A percentile compares a stretch with the other conserved stretches of the same genome.
Evolutionary conservation across 2,113 vertebrate species (phyloP).

Genomic region (Ahaetulla prasina): DNA sequence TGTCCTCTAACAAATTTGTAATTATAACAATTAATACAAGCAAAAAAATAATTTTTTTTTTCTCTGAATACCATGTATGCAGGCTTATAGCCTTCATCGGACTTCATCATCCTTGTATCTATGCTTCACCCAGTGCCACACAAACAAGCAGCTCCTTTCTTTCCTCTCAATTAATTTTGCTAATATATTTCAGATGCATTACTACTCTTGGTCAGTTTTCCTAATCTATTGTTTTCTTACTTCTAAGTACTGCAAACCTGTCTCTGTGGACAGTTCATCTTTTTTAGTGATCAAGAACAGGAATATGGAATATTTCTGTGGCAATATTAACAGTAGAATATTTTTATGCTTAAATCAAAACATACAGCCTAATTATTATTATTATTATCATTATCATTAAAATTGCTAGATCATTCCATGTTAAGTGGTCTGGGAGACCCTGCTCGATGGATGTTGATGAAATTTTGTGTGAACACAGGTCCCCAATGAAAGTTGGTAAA

Average conservation of each 20-base stretch:
- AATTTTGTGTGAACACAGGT: no score
- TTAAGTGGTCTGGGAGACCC: no score
- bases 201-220: neutral
- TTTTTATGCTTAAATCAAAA: neutral
- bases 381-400: neutral
- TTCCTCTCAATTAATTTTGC: neutral
- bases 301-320: neutral
- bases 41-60: neutral
- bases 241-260: neutral
- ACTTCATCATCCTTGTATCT: neutral
- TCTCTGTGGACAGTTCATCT: neutral
- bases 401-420: neutral
- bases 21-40: neutral
- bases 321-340: neutral
- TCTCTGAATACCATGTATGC: neutral
- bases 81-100: neutral
- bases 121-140: neutral
- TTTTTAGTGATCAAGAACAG: neutral
- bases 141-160: neutral
- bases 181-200: neutral
- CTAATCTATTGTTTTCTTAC: neutral
- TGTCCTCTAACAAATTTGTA: neutral
- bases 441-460: no score
- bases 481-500: no score
- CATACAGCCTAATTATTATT: neutral